phyloP scores from a whole-genome alignment of 2,797 vertebrate genomes.

The Anguilla megastoma region DNA sequence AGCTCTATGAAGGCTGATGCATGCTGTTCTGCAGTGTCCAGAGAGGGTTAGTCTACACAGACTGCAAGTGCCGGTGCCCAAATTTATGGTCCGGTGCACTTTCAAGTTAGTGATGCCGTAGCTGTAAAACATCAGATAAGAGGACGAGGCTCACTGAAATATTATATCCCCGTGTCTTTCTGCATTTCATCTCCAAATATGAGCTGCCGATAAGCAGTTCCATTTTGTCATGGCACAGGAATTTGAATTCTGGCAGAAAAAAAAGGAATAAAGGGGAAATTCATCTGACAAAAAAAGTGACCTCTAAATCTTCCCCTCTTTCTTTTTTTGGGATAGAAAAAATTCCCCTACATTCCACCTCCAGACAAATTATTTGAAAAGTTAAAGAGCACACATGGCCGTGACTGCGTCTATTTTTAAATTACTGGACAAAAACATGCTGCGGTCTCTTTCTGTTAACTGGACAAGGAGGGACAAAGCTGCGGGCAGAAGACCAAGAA shows the following conservation, averaged over 20 bases:
- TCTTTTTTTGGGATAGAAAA: slow-evolving; percentile 30
- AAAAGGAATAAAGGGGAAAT: slow-evolving; percentile 26
- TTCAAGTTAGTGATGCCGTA: slow-evolving; percentile 11
- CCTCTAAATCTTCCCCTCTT: slow-evolving; percentile 7
- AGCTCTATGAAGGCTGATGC: not conserved
- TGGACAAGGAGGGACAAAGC: not conserved
- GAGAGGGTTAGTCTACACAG: not conserved
- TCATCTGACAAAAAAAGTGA: slow-evolving; percentile 22
- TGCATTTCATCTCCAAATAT: slow-evolving; percentile 9
- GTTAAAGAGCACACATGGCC: not conserved
- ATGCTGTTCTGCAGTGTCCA: not conserved
- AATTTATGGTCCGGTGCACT: not conserved
- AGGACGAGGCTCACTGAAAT: not conserved
- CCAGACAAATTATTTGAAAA: slow-evolving; percentile 30
- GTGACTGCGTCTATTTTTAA: slow-evolving; percentile 22
- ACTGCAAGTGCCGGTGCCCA: not conserved
- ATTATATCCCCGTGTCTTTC: slow-evolving; percentile 18
- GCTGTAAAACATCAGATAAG: slow-evolving; percentile 1
- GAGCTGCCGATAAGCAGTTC: slow-evolving; percentile 33
- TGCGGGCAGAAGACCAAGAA: not conserved
- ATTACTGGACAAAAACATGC: not conserved
- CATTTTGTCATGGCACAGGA: slow-evolving; percentile 33
- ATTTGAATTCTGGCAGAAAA: slow-evolving; percentile 39
- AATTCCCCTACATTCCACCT: slow-evolving; percentile 2
- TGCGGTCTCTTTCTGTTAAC: not conserved